These are phyloP conservation scores for Cyanoliseus patagonus DNA, from an alignment of 2,113 vertebrate species.

Conservation along the genomic window DNA sequence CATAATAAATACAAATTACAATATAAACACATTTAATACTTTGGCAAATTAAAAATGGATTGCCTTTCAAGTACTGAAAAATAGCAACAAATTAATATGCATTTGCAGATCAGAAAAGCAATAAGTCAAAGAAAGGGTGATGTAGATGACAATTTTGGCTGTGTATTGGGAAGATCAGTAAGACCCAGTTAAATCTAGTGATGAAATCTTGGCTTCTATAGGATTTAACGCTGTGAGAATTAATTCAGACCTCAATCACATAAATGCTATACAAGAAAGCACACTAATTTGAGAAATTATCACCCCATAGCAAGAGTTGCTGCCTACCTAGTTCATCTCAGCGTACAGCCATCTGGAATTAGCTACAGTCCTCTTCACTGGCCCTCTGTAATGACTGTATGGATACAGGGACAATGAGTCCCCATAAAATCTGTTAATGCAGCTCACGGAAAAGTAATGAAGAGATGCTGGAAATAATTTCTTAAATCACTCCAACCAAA, in stretches of 20 bases:
- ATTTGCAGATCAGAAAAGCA: neutral
- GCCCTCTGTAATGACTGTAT: neutral
- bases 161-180: neutral
- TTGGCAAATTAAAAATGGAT: slow-evolving; percentile 19
- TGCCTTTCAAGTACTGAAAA: slow-evolving; percentile 18
- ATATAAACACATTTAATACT: slow-evolving; percentile 14
- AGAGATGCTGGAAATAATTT: slow-evolving; percentile 1
- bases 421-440: neutral
- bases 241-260: neutral
- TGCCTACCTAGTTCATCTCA: neutral
- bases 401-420: neutral
- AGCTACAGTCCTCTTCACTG: neutral
- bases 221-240: neutral
- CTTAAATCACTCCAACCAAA: neutral
- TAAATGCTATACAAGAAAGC: neutral
- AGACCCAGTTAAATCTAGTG: neutral
- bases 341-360: neutral
- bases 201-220: neutral
- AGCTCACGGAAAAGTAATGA: neutral
- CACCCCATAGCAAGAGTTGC: neutral
- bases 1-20: slow-evolving; percentile 43
- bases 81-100: neutral
- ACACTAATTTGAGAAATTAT: neutral
- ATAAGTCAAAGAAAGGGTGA: neutral
- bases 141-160: neutral